A percentile compares a stretch with the other conserved stretches of the same genome.
phyloP scores from a whole-genome alignment of 2,888 invertebrate species.

The Lochmaea capreae region DNA sequence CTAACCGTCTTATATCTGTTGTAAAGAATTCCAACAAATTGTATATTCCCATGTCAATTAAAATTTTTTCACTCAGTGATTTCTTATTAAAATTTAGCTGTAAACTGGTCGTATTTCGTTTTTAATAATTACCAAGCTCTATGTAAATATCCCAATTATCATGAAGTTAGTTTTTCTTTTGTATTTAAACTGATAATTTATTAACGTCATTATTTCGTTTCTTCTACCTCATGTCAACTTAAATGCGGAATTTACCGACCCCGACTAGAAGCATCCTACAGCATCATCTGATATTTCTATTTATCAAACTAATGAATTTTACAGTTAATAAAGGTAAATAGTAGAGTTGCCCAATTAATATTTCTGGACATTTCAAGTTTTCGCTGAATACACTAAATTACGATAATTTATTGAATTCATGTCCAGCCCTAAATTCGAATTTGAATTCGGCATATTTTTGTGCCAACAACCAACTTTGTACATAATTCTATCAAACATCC shows the following conservation, averaged over 20 bases:
- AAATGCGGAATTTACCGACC: background rate
- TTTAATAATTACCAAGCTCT: background rate
- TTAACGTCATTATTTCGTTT: background rate
- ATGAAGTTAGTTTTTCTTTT: background rate
- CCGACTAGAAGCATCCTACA: too few relatives aligned
- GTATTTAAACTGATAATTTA: background rate
- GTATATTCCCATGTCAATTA: too few relatives aligned
- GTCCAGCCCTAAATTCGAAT: constrained; percentile 16
- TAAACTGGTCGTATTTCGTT: too few relatives aligned
- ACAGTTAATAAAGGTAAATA: constrained; percentile 26
- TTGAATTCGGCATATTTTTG: constrained; percentile 31
- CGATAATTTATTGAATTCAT: constrained; percentile 35
- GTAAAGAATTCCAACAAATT: too few relatives aligned
- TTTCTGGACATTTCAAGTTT: constrained; percentile 31
- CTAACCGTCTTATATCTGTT: too few relatives aligned
- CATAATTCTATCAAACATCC: constrained; percentile 30
- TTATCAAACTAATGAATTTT: constrained; percentile 30
- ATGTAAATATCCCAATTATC: background rate
- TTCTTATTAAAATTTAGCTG: too few relatives aligned
- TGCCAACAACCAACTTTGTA: constrained; percentile 26
- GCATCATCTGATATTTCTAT: background rate
- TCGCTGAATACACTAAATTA: constrained; percentile 33
- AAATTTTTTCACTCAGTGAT: too few relatives aligned
- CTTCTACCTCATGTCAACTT: background rate
- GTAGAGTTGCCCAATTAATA: constrained; percentile 34